Conservation (phyloP, 2,888 invertebrate species). For the Pseudococcus jackbeardsleyi region DNA sequence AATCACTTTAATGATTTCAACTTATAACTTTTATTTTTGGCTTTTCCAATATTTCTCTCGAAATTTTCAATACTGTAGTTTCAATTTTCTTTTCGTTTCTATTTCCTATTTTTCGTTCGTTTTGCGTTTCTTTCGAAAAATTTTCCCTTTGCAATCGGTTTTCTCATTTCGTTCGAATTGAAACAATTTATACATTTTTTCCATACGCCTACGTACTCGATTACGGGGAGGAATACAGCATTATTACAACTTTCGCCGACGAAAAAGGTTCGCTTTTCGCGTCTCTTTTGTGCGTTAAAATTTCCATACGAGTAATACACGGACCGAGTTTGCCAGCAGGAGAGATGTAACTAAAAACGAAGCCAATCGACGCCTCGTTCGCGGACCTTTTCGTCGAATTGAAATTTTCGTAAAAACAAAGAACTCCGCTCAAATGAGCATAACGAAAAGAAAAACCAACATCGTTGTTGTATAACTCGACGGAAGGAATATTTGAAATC, state of each 20-base stretch:
- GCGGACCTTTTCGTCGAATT: neutral
- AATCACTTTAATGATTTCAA: no score
- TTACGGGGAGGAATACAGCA: neutral
- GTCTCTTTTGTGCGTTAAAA: conserved; percentile 13
- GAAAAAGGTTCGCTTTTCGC: conserved; percentile 7
- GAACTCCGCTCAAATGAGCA: neutral
- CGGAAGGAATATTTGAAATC: neutral
- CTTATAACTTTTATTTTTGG: no score
- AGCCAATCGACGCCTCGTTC: neutral
- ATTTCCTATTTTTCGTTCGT: neutral
- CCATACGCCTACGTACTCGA: neutral
- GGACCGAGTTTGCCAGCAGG: neutral
- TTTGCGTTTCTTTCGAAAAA: neutral
- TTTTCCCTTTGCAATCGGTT: neutral
- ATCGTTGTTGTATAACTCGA: neutral
- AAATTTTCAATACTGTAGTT: neutral
- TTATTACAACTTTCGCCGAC: neutral
- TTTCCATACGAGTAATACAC: conserved; percentile 43
- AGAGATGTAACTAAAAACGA: conserved; percentile 18
- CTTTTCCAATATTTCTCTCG: no score
- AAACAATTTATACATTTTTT: conserved; percentile 1
- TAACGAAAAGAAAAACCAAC: neutral
- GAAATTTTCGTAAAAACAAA: conserved; percentile 29
- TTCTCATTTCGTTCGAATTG: neutral
- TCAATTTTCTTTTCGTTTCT: neutral